A percentile compares a stretch with the other conserved stretches of the same genome.
These are phyloP conservation scores for Numida meleagris DNA, from an alignment of 2,113 vertebrate species.

Conservation along the genomic window DNA sequence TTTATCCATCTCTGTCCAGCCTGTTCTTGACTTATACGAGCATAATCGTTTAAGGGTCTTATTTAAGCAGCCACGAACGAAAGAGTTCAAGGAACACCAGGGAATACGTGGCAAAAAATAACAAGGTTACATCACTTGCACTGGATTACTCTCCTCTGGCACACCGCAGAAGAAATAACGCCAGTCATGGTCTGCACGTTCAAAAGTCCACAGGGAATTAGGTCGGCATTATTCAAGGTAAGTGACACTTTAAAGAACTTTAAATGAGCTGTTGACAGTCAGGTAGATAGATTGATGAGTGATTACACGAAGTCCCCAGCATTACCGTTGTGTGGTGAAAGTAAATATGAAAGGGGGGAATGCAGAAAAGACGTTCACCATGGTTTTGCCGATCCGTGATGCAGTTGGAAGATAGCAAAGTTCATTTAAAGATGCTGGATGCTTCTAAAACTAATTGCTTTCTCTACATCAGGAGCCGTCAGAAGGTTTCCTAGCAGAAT, in stretches of 20 bases:
- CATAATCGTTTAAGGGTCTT: not conserved
- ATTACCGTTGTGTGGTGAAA: slow-evolving; percentile 42
- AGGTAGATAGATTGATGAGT: slow-evolving; percentile 50
- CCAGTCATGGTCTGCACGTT: not conserved
- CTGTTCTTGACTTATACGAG: not conserved
- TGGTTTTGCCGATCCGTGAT: not conserved
- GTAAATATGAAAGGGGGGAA: not conserved
- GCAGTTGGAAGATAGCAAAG: not conserved
- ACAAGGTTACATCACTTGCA: slow-evolving; percentile 3
- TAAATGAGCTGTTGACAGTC: slow-evolving; percentile 65
- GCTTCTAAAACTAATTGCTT: not conserved
- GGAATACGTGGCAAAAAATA: slow-evolving; percentile 42
- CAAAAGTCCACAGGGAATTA: not conserved
- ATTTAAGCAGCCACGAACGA: slow-evolving; percentile 18
- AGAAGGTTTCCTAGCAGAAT: not conserved
- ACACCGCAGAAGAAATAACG: slow-evolving; percentile 18
- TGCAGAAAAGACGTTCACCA: not conserved
- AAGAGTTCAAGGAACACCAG: slow-evolving; percentile 22
- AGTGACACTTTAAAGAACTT: slow-evolving; percentile 64
- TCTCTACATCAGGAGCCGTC: not conserved
- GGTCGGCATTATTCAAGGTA: slow-evolving; percentile 46
- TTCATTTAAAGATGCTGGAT: not conserved
- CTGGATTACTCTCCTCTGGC: slow-evolving; percentile 13
- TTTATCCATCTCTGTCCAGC: not conserved
- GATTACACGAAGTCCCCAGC: slow-evolving; percentile 3